Conservation (phyloP, 1,140 invertebrate genomes). For the Cardiocondyla obscurior region DNA sequence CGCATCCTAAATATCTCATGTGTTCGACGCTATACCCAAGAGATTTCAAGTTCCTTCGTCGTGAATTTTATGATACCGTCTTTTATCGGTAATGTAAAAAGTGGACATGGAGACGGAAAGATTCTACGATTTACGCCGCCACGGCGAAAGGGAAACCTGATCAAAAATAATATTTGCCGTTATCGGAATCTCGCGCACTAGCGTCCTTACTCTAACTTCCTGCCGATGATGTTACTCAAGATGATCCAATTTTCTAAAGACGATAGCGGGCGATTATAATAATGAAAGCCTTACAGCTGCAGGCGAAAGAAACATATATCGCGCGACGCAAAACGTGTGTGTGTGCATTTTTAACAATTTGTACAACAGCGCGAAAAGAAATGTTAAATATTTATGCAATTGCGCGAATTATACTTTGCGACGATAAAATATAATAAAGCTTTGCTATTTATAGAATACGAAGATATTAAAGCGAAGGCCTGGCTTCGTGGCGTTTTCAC, state of each 20-base stretch:
- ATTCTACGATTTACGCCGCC: neutral
- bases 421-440: neutral
- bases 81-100: neutral
- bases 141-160: neutral
- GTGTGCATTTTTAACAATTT: conserved; percentile 1
- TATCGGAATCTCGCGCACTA: neutral
- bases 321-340: neutral
- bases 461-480: neutral
- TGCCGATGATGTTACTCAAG: neutral
- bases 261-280: conserved; percentile 31
- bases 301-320: neutral
- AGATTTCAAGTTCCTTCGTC: conserved; percentile 69
- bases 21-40: conserved; percentile 61
- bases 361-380: neutral
- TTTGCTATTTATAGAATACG: neutral
- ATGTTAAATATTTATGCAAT: neutral
- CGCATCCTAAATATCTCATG: conserved; percentile 11
- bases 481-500: neutral
- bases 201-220: neutral
- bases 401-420: neutral
- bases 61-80: neutral
- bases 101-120: neutral
- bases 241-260: conserved; percentile 29
- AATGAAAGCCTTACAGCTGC: conserved; percentile 34
- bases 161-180: conserved; percentile 1